phyloP scores from a whole-genome alignment of 2,888 invertebrate species.

The Anorthoa munda region DNA sequence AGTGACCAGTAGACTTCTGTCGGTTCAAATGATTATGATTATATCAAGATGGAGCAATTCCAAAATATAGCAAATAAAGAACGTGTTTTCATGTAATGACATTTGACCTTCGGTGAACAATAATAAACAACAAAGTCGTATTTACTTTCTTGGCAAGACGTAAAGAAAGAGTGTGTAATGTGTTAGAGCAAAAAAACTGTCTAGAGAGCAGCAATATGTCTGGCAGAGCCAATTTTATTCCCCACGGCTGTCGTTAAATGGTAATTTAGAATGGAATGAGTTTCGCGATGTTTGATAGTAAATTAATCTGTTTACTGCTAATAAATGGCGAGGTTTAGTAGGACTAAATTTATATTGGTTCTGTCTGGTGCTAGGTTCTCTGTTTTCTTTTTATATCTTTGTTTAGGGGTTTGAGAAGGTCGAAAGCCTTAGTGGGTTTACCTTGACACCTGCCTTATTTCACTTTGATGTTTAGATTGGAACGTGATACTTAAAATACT shows the following conservation, averaged over 20 bases:
- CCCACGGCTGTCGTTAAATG: slow-evolving; percentile 39
- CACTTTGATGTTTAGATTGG: background rate
- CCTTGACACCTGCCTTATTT: slow-evolving; percentile 7
- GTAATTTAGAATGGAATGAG: slow-evolving; percentile 50
- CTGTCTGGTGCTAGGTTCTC: slow-evolving; percentile 18
- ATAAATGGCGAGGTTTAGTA: slow-evolving; percentile 43
- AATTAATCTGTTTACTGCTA: slow-evolving; percentile 40
- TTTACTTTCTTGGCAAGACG: background rate
- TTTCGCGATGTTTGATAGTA: slow-evolving; percentile 41
- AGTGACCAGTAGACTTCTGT: background rate
- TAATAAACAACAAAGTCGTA: background rate
- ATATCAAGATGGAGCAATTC: background rate
- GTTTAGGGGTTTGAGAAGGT: background rate
- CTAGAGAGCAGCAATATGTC: slow-evolving; percentile 41
- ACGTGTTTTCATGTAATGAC: background rate
- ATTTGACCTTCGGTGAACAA: slow-evolving; percentile 4
- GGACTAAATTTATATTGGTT: slow-evolving; percentile 18
- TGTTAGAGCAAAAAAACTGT: slow-evolving; percentile 10
- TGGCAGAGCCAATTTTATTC: slow-evolving; percentile 33
- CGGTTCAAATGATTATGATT: background rate
- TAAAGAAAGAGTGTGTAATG: background rate
- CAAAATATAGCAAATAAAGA: background rate
- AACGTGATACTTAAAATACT: background rate
- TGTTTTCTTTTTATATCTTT: background rate
- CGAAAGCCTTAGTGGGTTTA: slow-evolving; percentile 5